Conservation (phyloP, 2,113 vertebrate genomes). For the Pycnonotus jocosus region DNA sequence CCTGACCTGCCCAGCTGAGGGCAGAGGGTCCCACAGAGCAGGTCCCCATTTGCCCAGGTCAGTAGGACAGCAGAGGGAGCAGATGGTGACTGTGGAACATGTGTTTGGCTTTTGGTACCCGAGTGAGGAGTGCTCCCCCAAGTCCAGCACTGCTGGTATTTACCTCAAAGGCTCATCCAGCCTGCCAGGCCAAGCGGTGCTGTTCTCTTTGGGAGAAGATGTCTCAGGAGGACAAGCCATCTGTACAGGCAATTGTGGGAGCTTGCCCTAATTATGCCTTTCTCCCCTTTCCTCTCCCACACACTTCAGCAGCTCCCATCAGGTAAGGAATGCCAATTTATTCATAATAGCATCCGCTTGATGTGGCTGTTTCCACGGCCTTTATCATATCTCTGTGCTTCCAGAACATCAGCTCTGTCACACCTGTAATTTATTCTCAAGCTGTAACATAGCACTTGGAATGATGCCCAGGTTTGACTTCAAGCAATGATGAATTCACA, state of each 20-base stretch:
- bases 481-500: constrained; percentile 26
- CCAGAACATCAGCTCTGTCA: constrained; percentile 49
- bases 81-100: fast-evolving
- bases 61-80: not conserved
- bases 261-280: not conserved
- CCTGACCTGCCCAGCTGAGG: fast-evolving
- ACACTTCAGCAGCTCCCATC: not conserved
- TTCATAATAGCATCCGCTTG: constrained; percentile 5
- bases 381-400: constrained; percentile 37
- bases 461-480: constrained; percentile 39
- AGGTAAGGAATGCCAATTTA: not conserved
- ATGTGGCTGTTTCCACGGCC: not conserved
- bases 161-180: not conserved
- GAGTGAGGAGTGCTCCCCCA: not conserved
- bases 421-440: constrained; percentile 57
- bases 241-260: not conserved
- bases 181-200: not conserved
- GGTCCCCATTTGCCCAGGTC: fast-evolving
- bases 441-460: constrained; percentile 15
- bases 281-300: not conserved
- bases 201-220: not conserved
- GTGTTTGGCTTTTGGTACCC: fast-evolving
- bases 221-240: not conserved
- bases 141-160: not conserved
- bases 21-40: not conserved